Conservation (phyloP, 2,113 vertebrate genomes). For the Grus americana region DNA sequence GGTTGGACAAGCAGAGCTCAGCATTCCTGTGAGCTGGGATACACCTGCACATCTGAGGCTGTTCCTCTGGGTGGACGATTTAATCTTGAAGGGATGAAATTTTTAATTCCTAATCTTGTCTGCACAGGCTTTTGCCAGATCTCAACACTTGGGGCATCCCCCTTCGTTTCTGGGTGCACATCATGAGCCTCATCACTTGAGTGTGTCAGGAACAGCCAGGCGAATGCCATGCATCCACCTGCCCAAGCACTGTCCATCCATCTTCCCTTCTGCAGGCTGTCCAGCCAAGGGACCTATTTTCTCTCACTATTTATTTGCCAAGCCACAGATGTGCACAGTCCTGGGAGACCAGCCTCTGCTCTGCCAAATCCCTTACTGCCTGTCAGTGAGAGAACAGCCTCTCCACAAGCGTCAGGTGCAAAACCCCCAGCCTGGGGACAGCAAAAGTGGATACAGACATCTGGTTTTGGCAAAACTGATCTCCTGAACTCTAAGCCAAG, state of each 20-base stretch:
- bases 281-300: background rate
- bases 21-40: fast-evolving
- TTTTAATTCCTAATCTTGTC: background rate
- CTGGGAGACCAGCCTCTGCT: fast-evolving
- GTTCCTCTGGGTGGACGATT: background rate
- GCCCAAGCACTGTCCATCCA: background rate
- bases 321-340: background rate
- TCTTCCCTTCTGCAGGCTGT: background rate
- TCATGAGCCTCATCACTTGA: background rate
- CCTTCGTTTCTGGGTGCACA: background rate
- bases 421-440: background rate
- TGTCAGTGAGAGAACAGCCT: background rate
- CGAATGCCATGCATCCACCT: background rate
- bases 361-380: background rate
- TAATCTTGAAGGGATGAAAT: background rate
- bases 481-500: background rate
- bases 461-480: background rate
- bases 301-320: background rate
- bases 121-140: background rate
- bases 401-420: background rate
- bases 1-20: background rate
- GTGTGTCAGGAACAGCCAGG: background rate
- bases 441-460: background rate
- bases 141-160: background rate
- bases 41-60: background rate